Evolutionary conservation across 2,888 invertebrate genomes (phyloP).

Genomic region (Dusona sp.): DNA sequence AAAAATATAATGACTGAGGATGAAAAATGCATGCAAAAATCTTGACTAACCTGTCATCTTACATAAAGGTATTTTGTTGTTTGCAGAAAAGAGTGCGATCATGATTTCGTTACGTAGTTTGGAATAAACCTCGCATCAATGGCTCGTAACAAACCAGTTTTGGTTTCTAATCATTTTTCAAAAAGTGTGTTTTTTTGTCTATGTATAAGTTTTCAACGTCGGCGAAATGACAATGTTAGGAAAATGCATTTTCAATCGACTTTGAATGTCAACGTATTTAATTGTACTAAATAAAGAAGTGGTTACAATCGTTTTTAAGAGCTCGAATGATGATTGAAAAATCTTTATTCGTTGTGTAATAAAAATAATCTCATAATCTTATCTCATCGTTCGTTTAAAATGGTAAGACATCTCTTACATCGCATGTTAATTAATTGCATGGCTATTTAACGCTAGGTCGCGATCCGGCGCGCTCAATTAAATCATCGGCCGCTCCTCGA

Average conservation of each 20-base stretch:
- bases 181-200: neutral
- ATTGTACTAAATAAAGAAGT: neutral
- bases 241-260: neutral
- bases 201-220: neutral
- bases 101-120: conserved; percentile 41
- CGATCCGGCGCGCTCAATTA: conserved; percentile 63
- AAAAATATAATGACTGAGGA: conserved; percentile 41
- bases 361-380: neutral
- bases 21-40: conserved; percentile 31
- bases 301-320: neutral
- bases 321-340: neutral
- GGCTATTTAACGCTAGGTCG: conserved; percentile 61
- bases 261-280: neutral
- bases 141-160: conserved; percentile 23
- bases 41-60: conserved; percentile 64
- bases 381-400: conserved; percentile 18
- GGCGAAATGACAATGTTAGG: neutral
- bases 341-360: neutral
- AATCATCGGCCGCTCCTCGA: conserved; percentile 38
- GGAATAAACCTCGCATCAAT: conserved; percentile 22
- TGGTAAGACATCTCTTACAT: conserved; percentile 18
- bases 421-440: conserved; percentile 54
- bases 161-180: neutral
- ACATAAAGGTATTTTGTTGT: conserved; percentile 50
- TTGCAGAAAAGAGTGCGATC: conserved; percentile 16